Evolutionary conservation across 2,113 vertebrate genomes (phyloP), one percentile per base, ranked within the genome.

Genomic region (Ciconia boyciana): DNA sequence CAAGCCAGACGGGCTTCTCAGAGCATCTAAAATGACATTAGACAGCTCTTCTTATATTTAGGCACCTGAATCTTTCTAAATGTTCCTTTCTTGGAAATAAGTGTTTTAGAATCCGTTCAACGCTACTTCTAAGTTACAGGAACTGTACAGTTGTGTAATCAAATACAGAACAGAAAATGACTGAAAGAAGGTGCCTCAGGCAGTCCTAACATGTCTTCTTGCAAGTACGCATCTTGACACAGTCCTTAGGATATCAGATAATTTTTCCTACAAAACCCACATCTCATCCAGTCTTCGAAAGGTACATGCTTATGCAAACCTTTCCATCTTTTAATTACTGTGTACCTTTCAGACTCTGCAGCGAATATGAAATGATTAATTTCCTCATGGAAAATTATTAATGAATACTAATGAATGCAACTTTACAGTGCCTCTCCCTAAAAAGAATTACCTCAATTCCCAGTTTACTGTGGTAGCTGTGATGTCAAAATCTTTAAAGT

Each of bases 11-110:
- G 66, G 96, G 90, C 71, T 96, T 91, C 94, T 94, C 91, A 72
- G 96, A 94, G 90, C 92, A 88, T 93, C 93, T 83, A 84, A 91
- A 96, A 93, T 96, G 93, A 95, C 94, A 96, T 96, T 93, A 96
- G 93, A 90, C 87, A 96, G 62, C 46, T 93, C 87, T 79, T 95
- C 78, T 91, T 96, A 83, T 82, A 88, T 91, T 96, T 95, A 96
- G 92, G 88, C 92, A 96, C 93, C 93, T 95, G 93, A 96, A 97
- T 65, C 65, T 90, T 52, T 83, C 72, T 94, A 87, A 94, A 85
- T 90, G 84, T 88, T 94, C 92, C 49, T 90, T 96, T 95, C 94
- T 94, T 93, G 94, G 93, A 97, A 95, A 41, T 87, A 91, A 93
- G 85, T 65, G 58, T 14, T 93, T 96, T 69, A 93, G 70, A 83